Conservation (phyloP, 1,140 invertebrate genomes). For the Brachionus rubens region DNA sequence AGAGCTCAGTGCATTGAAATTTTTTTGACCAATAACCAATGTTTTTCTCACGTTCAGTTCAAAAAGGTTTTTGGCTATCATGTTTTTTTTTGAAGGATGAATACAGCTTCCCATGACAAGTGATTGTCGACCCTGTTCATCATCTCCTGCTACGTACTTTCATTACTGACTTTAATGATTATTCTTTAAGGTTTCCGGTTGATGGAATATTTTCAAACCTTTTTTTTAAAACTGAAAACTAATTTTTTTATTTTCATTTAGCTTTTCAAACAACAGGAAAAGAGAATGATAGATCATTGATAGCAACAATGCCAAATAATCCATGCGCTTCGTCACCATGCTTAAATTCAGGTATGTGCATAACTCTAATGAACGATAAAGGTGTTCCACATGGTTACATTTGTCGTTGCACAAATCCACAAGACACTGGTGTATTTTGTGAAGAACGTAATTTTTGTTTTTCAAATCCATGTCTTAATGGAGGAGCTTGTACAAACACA, state of each 20-base stretch:
- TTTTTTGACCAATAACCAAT: no score
- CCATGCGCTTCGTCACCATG: slow-evolving; percentile 43
- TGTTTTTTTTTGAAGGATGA: no score
- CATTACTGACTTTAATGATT: no score
- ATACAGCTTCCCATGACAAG: no score
- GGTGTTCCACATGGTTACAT: slow-evolving; percentile 27
- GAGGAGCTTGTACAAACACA: slow-evolving; percentile 1
- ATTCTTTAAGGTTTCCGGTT: no score
- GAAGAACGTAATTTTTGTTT: slow-evolving; percentile 44
- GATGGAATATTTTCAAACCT: no score
- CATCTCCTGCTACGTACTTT: no score
- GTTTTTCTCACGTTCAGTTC: no score
- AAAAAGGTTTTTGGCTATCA: no score
- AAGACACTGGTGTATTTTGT: slow-evolving; percentile 36
- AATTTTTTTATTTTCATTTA: background rate
- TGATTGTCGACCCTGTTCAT: no score
- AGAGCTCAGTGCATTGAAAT: no score
- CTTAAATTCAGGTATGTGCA: slow-evolving; percentile 41
- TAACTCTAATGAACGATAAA: slow-evolving; percentile 42
- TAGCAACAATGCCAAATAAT: background rate
- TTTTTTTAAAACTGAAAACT: background rate
- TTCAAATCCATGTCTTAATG: slow-evolving; percentile 38
- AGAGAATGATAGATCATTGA: slow-evolving; percentile 18
- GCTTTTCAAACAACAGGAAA: background rate
- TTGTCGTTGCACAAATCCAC: slow-evolving; percentile 42